Evolutionary conservation across 2,797 vertebrate genomes (phyloP).

Genomic region (Cynopterus sphinx): DNA sequence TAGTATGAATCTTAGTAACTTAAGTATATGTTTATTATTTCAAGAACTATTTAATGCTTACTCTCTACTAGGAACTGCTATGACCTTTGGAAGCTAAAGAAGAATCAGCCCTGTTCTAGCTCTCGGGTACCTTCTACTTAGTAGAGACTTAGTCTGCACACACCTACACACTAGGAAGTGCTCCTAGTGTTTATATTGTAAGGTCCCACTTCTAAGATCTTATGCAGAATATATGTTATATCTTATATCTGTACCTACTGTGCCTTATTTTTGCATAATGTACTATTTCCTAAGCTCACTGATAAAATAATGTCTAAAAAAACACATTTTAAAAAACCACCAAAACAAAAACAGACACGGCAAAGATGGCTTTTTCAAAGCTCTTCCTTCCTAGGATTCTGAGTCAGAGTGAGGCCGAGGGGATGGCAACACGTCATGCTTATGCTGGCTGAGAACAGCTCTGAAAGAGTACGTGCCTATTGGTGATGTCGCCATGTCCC

Average conservation of each 20-base stretch:
- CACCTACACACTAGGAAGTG: background rate
- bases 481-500: accelerated
- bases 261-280: background rate
- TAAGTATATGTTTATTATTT: background rate
- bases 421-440: background rate
- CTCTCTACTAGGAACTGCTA: background rate
- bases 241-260: background rate
- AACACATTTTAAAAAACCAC: background rate
- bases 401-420: background rate
- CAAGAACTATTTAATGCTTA: conserved; percentile 3
- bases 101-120: background rate
- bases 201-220: background rate
- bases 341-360: background rate
- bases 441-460: background rate
- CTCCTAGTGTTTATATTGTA: background rate
- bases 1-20: background rate
- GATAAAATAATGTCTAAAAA: background rate
- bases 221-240: background rate
- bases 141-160: background rate
- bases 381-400: background rate
- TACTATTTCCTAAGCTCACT: background rate
- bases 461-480: accelerated
- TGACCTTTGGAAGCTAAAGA: background rate
- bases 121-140: background rate
- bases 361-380: background rate